A percentile compares a stretch with the other conserved stretches of the same genome.
These are phyloP conservation scores for Gymnoscopelus braueri DNA, from an alignment of 2,797 vertebrate species.

Conservation along the genomic window DNA sequence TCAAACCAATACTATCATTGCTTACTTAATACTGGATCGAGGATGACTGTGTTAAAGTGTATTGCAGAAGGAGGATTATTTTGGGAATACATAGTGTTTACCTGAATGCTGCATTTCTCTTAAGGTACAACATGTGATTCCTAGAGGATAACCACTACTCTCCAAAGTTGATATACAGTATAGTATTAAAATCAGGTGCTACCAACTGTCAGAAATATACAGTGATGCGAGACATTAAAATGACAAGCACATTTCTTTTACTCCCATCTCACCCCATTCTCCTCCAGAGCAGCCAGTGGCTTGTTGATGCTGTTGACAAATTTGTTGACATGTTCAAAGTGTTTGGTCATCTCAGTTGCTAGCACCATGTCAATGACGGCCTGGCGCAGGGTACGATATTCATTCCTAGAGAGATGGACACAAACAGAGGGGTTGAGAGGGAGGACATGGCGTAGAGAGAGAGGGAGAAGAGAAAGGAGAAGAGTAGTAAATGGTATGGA, in stretches of 20 bases:
- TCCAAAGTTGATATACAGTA: not conserved
- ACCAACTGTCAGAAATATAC: not conserved
- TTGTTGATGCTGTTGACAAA: conserved; percentile 99
- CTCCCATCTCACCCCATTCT: conserved; percentile 86
- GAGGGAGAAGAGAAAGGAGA: not conserved
- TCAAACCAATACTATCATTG: conserved; percentile 28
- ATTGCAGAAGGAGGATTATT: conserved; percentile 26
- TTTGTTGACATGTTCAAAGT: conserved; percentile 98
- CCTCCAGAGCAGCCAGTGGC: conserved; percentile 90
- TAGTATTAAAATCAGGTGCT: too few relatives aligned
- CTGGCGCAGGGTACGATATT: conserved; percentile 94
- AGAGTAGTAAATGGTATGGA: conserved; percentile 61
- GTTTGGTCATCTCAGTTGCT: conserved; percentile 98
- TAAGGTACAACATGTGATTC: too few relatives aligned
- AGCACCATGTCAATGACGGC: conserved; percentile 97
- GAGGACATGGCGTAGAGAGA: not conserved
- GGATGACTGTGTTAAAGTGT: not conserved
- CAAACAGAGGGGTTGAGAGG: conserved; percentile 11
- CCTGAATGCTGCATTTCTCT: not conserved
- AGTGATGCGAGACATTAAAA: not conserved
- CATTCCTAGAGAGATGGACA: conserved; percentile 81
- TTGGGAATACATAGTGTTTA: not conserved
- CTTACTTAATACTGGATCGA: conserved; percentile 3
- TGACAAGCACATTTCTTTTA: not conserved
- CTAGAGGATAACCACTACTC: not conserved